Conservation (phyloP, 2,113 vertebrate genomes). For the Dryoscopus gambensis region DNA sequence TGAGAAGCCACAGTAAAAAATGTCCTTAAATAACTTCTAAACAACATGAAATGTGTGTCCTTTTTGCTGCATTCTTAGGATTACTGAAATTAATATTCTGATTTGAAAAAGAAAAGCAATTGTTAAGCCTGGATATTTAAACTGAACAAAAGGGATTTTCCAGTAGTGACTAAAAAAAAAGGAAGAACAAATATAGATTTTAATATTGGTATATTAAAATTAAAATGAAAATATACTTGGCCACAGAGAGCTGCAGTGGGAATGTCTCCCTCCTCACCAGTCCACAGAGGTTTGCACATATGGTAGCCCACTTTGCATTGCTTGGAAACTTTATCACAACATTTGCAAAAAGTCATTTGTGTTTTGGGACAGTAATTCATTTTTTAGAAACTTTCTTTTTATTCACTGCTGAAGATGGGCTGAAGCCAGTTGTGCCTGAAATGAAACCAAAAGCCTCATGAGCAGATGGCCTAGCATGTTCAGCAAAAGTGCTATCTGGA, state of each 20-base stretch:
- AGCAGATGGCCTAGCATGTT: constrained; percentile 63
- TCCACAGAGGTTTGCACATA: constrained; percentile 15
- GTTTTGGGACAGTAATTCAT: constrained; percentile 51
- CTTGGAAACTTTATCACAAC: constrained; percentile 43
- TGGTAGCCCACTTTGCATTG: not conserved
- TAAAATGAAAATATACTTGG: not conserved
- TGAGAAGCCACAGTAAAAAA: not conserved
- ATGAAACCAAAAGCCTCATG: constrained; percentile 53
- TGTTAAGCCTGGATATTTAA: not conserved
- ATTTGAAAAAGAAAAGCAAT: not conserved
- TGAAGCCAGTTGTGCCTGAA: constrained; percentile 62
- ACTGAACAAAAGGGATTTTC: not conserved
- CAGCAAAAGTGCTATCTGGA: constrained; percentile 41
- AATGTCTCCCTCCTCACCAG: not conserved
- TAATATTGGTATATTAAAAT: not conserved
- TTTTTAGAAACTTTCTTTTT: constrained; percentile 57
- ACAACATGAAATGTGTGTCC: not conserved
- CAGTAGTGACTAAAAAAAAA: not conserved
- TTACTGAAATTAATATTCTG: not conserved
- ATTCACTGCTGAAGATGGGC: constrained; percentile 45
- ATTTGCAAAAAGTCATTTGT: constrained; percentile 58
- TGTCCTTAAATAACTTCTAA: not conserved
- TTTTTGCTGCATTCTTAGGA: not conserved
- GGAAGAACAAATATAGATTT: not conserved
- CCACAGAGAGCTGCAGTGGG: not conserved